Evolutionary conservation across 2,888 invertebrate genomes (phyloP), one percentile per base, ranked within the genome.

Genomic region (Synanthedon tipuliformis): DNA sequence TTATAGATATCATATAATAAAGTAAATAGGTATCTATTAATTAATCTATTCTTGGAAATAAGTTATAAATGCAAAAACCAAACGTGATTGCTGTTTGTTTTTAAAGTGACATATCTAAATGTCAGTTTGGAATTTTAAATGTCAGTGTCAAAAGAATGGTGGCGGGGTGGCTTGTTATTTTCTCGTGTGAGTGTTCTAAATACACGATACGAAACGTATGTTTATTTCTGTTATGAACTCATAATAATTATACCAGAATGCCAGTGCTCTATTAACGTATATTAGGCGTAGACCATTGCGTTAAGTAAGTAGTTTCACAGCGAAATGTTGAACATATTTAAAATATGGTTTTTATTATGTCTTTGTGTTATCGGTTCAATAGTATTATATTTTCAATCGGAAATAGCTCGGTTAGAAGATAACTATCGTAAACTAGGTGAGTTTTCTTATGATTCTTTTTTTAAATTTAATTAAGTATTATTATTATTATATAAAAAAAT

Each of bases 251-350:
- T 73, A 70, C 57, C 71, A 76, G 71, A 74, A 68, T 73, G 70
- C 57, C 71, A 76, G 71, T 75, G 69, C 66, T 69, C 68, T 63
- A 66, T 66, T 65, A 63, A 63, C 45, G 12, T 15, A 13, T 15
- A 45, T 15, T 45, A 15, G 13, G 67, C 64, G 66, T 75, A 70
- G 74, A 65, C 63, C 66, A 66, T 61, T 58, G 58, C 62, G 63
- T 65, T 63, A n/a, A 50, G 62, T 63, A n/a, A 50, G 62, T 58
- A 59, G 61, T 61, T 58, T 60, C 59, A 54, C 63, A 61, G 64
- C 73, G 75, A 73, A 71, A 86, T 87, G 87, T 80, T 80, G 72
- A 85, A 83, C 75, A 64, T 85, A 58, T 80, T 84, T 65, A 86
- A 84, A 73, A 66, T 85, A 71, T 86, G 83, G 78, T 65, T 87